Conservation (phyloP, 2,888 invertebrate species). For the Colostygia pectinataria region DNA sequence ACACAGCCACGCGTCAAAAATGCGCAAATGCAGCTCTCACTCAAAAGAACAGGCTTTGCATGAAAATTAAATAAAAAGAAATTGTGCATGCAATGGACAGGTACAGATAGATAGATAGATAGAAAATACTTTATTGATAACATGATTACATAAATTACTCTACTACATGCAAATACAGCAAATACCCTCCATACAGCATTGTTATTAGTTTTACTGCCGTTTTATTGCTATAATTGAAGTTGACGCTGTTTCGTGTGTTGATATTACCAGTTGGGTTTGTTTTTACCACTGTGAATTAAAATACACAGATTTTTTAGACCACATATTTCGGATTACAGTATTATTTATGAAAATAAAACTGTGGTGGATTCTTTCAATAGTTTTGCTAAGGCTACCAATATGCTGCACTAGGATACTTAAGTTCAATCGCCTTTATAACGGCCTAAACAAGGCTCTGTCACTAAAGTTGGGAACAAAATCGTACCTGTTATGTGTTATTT, state of each 20-base stretch:
- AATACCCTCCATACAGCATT: constrained; percentile 38
- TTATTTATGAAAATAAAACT: constrained; percentile 22
- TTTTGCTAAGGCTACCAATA: too few relatives aligned
- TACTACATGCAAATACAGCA: constrained; percentile 26
- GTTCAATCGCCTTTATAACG: too few relatives aligned
- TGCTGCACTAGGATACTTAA: too few relatives aligned
- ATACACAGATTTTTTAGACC: constrained; percentile 35
- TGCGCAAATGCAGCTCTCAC: constrained; percentile 22
- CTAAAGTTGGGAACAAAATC: too few relatives aligned
- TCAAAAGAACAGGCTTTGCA: constrained; percentile 17
- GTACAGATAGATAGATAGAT: too few relatives aligned
- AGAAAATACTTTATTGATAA: too few relatives aligned
- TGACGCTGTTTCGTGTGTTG: constrained; percentile 57
- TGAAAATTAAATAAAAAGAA: constrained; percentile 15
- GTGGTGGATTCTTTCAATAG: constrained; percentile 2
- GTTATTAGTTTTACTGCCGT: constrained; percentile 62
- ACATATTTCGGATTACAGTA: constrained; percentile 25
- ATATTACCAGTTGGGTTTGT: constrained; percentile 51
- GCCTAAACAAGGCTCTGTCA: too few relatives aligned
- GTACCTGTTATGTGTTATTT: too few relatives aligned
- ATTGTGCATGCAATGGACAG: constrained; percentile 1
- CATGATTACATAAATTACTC: too few relatives aligned
- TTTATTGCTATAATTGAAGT: constrained; percentile 66
- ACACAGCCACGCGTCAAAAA: constrained; percentile 38
- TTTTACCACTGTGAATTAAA: constrained; percentile 42